These are phyloP conservation scores for Gymnodraco acuticeps DNA, from an alignment of 2,797 vertebrate genomes.

Conservation along the genomic window DNA sequence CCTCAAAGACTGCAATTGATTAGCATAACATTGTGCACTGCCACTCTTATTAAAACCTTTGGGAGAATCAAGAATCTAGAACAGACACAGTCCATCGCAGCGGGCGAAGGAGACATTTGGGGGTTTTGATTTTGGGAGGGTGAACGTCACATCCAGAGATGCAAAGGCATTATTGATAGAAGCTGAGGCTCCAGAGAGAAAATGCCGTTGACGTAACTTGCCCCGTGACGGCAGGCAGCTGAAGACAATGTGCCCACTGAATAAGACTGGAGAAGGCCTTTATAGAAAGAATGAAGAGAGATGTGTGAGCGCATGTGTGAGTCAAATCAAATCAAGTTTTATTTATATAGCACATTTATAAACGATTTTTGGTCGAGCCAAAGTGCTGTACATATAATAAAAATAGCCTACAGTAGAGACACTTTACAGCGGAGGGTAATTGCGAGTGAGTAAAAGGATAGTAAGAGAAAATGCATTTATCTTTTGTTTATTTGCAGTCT, in stretches of 20 bases:
- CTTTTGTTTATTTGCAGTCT: conserved; percentile 26
- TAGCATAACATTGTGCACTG: conserved; percentile 5
- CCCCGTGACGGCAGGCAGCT: conserved; percentile 69
- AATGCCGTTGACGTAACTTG: conserved; percentile 78
- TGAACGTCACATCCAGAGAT: conserved; percentile 38
- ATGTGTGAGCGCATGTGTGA: conserved; percentile 12
- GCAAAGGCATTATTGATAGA: conserved; percentile 71
- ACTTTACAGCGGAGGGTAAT: no score
- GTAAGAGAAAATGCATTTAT: conserved; percentile 18
- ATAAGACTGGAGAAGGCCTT: conserved; percentile 53
- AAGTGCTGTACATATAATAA: no score
- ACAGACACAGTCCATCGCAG: conserved; percentile 18
- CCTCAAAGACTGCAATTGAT: conserved; percentile 40
- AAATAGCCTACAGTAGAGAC: no score
- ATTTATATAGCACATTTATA: no score
- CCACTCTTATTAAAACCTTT: conserved; percentile 10
- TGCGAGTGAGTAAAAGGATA: neutral
- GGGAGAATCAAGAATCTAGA: conserved; percentile 29
- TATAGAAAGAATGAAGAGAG: conserved; percentile 27
- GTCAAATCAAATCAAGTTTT: no score
- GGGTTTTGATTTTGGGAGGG: neutral
- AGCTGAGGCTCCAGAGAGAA: conserved; percentile 61
- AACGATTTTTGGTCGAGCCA: no score
- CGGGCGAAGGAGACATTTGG: conserved; percentile 3
- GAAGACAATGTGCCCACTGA: conserved; percentile 80